Base-by-base conservation (phyloP, 2,113 vertebrate genomes). In the Myiopsitta monachus region DNA sequence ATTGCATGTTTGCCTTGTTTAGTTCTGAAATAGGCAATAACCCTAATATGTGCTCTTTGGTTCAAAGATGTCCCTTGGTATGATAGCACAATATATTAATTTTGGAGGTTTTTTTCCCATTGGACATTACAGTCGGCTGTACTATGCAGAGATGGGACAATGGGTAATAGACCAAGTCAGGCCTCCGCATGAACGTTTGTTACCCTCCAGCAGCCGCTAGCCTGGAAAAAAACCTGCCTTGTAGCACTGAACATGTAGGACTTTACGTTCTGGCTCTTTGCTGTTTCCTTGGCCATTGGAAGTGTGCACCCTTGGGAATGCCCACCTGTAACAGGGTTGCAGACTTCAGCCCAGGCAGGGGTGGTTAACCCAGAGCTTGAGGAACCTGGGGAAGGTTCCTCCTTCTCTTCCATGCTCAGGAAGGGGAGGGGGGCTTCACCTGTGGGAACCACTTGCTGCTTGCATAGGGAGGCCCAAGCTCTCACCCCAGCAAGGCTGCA, bases 341-440 rank as follows among this genome's bases (percentile, higher is more conserved):
- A 57, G 49, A 66, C 74, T 83, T 93, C 63, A 81, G 36, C 11
- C 27, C 1, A 1, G 23, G 39, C 7, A 77, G 24, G 10, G 11
- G 23, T 43, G 41, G n/a, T 36, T 64, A 66, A 55, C 7, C 14
- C 49, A 63, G 54, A 86, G 57, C 8, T 67, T 43, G 52, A 86
- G 54, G 28, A 83, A 27, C 23, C 9, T 6, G 18, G 11, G 39
- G 24, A 66, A 5, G 5, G 13, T 8, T 5, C 27, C 55, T 59
- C 33, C 33, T 22, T 57, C 55, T 59, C 33, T 59, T 85, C 14
- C 4, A 3, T 2, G 3, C 64, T 82, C 0, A 0, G 33, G 70
- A 88, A 88, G 38, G 30, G 14, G 26, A 41, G 6, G 22, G 67
- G n/a, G 43, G 24, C 55, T 84, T 84, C 69, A 57, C 8, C 14